Base-by-base conservation (phyloP, 2,797 vertebrate species). In the Brachymystax lenok region DNA sequence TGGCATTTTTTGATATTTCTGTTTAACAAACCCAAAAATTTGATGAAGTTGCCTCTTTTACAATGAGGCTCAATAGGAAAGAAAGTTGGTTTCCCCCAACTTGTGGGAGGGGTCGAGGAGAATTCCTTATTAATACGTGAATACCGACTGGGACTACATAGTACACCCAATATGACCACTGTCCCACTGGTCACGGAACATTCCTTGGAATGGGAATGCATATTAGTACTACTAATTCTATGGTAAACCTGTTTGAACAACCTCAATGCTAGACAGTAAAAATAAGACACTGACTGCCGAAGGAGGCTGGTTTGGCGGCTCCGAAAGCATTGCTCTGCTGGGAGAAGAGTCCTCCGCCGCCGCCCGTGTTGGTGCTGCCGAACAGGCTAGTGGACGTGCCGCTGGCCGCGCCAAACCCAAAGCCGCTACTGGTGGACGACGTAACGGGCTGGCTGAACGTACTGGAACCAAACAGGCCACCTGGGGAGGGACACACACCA, bases 391-490 rank as follows among this genome's bases (percentile, higher is more conserved):
- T 96, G 4, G 97, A 93, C 0, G 97, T 95, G 5, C 96, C 96
- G 0, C 94, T 95, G 4, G 96, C 90, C 0, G 95, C 92, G 0
- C 97, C 97, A 27, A 99, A 99, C 0, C 98, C 97, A 24, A 99
- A 98, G 35, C 96, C 95, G 0, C 95, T 93, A 86, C 92, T 97
- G 13, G 98, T 95, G 79, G 97, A 95, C 17, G 97, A 97, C 0
- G 98, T 95, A 1, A 97, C 96, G 0, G 97, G 96, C 69, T 99
- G 98, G 82, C 91, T 98, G 84, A 99, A 99, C 0, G 97, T 97
- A 4, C 88, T 97, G 0, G 97, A 93, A 0, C 97, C 97, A 78
- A 99, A 99, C 19, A 99, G 92, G 0, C 97, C 97, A 6, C 96
- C 98, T 98, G 76, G 0, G 35, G 54, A 16, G 40, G 28, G 19